A percentile compares a stretch with the other conserved stretches of the same genome.
Evolutionary conservation across 2,797 vertebrate species (phyloP).

Genomic region (Rhodeus uyekii): DNA sequence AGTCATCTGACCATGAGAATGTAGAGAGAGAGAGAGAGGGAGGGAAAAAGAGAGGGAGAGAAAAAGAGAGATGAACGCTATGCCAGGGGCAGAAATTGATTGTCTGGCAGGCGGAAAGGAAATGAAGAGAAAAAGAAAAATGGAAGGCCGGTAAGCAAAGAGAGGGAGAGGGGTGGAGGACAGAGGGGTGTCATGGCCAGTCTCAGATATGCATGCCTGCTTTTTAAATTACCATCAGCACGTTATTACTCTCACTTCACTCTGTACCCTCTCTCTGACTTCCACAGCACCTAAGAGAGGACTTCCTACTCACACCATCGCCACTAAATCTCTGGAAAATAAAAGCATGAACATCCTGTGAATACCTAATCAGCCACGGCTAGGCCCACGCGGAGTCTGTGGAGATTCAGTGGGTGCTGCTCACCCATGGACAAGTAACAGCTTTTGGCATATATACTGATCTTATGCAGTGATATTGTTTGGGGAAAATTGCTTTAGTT

Average conservation of each 20-base stretch:
- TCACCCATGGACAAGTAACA: not conserved
- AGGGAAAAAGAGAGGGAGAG: constrained; percentile 40
- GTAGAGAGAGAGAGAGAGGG: constrained; percentile 46
- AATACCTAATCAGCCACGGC: constrained; percentile 47
- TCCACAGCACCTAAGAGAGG: constrained; percentile 45
- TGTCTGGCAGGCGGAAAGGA: constrained; percentile 70
- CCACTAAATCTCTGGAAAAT: constrained; percentile 51
- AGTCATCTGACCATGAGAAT: constrained; percentile 70
- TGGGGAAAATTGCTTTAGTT: constrained; percentile 2
- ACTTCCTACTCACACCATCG: constrained; percentile 37
- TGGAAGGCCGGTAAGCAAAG: constrained; percentile 64
- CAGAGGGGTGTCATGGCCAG: constrained; percentile 59
- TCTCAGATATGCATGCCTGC: constrained; percentile 65
- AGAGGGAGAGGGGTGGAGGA: constrained; percentile 52
- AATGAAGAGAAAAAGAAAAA: constrained; percentile 77
- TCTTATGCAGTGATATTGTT: constrained; percentile 4
- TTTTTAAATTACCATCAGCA: constrained; percentile 62
- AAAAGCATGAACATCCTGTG: constrained; percentile 47
- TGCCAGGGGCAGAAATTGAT: constrained; percentile 76
- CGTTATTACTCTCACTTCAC: constrained; percentile 62
- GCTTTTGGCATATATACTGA: constrained; percentile 4
- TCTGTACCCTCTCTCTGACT: constrained; percentile 53
- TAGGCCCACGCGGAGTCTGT: constrained; percentile 7
- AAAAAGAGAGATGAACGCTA: constrained; percentile 49
- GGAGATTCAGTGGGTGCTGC: not conserved